phyloP scores from a whole-genome alignment of 2,113 vertebrate genomes.

The Varanus salvator region DNA sequence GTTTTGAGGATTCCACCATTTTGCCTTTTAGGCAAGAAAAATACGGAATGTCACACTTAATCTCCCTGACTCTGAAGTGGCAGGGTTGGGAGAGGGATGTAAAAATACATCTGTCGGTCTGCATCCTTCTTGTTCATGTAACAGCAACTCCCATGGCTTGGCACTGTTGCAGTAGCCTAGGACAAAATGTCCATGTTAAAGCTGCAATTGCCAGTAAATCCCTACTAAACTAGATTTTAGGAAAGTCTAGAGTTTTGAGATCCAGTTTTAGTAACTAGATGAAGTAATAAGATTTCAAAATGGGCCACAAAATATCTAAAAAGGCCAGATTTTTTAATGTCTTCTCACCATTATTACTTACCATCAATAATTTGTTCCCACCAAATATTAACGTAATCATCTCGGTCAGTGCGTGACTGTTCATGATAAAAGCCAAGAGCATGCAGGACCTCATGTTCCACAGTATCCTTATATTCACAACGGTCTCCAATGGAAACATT shows the following conservation, averaged over 20 bases:
- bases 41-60: not conserved
- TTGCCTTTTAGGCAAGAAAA: not conserved
- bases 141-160: not conserved
- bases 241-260: not conserved
- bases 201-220: not conserved
- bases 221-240: not conserved
- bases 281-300: not conserved
- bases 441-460: slow-evolving; percentile 90
- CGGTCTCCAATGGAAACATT: slow-evolving; percentile 84
- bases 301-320: not conserved
- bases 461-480: slow-evolving; percentile 88
- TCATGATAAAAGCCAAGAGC: slow-evolving; percentile 94
- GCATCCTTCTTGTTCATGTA: not conserved
- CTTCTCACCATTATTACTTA: slow-evolving; percentile 56
- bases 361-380: slow-evolving; percentile 86
- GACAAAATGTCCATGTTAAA: not conserved
- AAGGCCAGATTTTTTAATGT: not conserved
- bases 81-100: no score
- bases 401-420: slow-evolving; percentile 89
- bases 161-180: not conserved
- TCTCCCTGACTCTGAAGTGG: not conserved
- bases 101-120: not conserved
- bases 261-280: not conserved
- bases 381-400: slow-evolving; percentile 92
- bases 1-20: not conserved